Conservation (phyloP, 2,113 vertebrate genomes). For the human (Homo sapiens) region DNA sequence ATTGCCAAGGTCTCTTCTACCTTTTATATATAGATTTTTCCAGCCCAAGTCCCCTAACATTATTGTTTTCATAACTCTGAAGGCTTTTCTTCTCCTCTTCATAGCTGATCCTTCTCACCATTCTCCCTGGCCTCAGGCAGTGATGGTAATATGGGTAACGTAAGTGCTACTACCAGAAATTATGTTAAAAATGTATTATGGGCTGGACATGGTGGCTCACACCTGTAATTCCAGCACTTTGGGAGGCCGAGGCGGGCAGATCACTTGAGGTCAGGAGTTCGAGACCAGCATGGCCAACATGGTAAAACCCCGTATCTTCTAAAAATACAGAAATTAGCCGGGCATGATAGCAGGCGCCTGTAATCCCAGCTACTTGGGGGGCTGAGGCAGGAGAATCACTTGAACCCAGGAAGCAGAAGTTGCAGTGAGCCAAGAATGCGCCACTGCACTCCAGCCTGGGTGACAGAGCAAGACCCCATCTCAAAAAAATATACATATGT, state of each 20-base stretch:
- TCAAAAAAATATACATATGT: too few relatives aligned
- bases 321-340: neutral
- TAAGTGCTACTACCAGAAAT: neutral
- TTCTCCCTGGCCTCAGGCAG: neutral
- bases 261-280: neutral
- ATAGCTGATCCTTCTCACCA: neutral
- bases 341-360: neutral
- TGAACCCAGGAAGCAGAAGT: neutral
- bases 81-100: neutral
- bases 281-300: neutral
- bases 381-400: neutral
- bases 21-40: conserved; percentile 30
- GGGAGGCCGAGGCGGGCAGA: neutral
- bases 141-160: neutral
- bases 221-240: neutral
- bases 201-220: neutral
- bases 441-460: too few relatives aligned
- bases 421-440: too few relatives aligned
- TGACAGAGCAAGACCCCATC: too few relatives aligned
- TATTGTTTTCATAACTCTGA: conserved; percentile 6
- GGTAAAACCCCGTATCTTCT: neutral
- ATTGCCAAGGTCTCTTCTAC: neutral
- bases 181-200: neutral
- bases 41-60: neutral
- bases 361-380: neutral